phyloP scores from a whole-genome alignment of 2,113 vertebrate genomes.

The Poecilia latipinna region DNA sequence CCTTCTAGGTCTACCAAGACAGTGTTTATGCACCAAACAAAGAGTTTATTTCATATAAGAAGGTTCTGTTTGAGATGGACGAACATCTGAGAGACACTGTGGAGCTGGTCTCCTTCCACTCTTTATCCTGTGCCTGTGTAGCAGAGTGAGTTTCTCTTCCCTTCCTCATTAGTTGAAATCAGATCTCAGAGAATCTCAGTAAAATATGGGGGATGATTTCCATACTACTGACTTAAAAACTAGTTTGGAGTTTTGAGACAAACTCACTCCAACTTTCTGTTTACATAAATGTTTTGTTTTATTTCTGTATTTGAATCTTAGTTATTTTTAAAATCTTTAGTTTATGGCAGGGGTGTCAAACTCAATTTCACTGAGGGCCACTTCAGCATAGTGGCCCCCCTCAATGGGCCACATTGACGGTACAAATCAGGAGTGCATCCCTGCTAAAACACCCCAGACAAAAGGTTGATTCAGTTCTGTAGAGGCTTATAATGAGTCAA shows the following conservation, averaged over 20 bases:
- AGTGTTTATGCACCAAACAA: conserved; percentile 49
- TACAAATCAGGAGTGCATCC: no score
- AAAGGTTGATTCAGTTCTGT: no score
- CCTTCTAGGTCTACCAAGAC: conserved; percentile 76
- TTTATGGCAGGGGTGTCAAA: neutral
- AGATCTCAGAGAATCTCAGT: neutral
- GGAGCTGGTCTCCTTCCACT: conserved; percentile 74
- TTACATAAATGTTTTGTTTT: neutral
- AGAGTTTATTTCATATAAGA: conserved; percentile 78
- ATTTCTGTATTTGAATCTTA: neutral
- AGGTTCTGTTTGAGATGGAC: conserved; percentile 77
- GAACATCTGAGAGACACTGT: conserved; percentile 44
- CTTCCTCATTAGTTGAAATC: neutral
- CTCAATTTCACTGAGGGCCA: no score
- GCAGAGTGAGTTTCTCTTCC: conserved; percentile 72
- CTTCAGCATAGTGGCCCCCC: no score
- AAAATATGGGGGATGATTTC: neutral
- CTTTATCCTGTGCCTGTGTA: conserved; percentile 66
- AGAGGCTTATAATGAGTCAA: no score
- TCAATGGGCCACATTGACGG: no score
- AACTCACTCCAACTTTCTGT: neutral
- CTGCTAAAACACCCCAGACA: no score
- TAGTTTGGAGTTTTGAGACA: neutral
- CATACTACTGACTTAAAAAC: neutral
- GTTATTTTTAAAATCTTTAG: neutral